Evolutionary conservation across 1,140 invertebrate species (phyloP).

Genomic region (roundworm (Caenorhabditis elegans)): WBcel235 BX284606.5:13403501-13404000

Average conservation of each 20-base stretch:
- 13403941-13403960: neutral
- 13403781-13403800: neutral
- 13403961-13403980: constrained; percentile 4
- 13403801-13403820: neutral
- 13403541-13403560: too few relatives aligned
- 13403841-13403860: too few relatives aligned
- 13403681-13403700: neutral
- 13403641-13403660: neutral
- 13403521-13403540: too few relatives aligned
- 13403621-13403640: constrained; percentile 1
- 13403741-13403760: neutral
- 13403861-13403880: constrained; percentile 18
- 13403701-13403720: constrained; percentile 3
- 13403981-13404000: neutral
- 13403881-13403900: neutral
- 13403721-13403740: neutral
- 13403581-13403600: too few relatives aligned
- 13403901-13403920: neutral
- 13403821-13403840: neutral
- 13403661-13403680: neutral
- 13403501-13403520: too few relatives aligned
- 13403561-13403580: too few relatives aligned
- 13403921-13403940: constrained; percentile 1
- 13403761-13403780: neutral
- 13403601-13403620: constrained; percentile 2